These are phyloP conservation scores for Phylloscopus trochilus DNA, from an alignment of 2,113 vertebrate species.

Conservation along the genomic window DNA sequence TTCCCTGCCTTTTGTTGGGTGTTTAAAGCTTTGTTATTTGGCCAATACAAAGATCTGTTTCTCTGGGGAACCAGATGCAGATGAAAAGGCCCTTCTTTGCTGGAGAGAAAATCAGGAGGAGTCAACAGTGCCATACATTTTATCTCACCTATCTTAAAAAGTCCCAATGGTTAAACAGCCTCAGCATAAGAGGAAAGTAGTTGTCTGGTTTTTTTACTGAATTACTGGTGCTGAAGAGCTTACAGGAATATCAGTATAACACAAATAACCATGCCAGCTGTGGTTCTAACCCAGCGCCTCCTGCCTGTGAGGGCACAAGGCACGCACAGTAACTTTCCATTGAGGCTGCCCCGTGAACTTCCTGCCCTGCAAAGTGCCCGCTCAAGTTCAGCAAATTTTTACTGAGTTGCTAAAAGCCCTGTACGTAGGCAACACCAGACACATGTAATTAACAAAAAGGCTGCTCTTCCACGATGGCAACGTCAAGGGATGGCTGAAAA, in stretches of 20 bases:
- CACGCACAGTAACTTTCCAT: background rate
- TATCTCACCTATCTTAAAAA: background rate
- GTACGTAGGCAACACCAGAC: background rate
- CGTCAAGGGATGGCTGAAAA: background rate
- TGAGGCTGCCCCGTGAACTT: background rate
- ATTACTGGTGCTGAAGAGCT: background rate
- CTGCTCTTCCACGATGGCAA: background rate
- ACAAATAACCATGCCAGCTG: background rate
- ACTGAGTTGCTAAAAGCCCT: fast-evolving
- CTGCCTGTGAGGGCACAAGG: background rate
- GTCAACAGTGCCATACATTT: background rate
- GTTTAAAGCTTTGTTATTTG: background rate
- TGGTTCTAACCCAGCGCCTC: background rate
- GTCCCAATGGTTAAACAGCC: background rate
- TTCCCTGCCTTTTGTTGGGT: background rate
- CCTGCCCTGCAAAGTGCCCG: background rate
- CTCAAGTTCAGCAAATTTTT: background rate
- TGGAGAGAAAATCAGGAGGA: background rate
- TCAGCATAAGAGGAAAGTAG: background rate
- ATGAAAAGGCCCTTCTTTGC: background rate
- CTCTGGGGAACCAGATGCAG: background rate
- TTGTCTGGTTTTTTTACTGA: background rate
- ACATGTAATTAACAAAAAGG: background rate
- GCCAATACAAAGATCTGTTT: background rate
- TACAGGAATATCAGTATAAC: background rate